A percentile compares a stretch with the other conserved stretches of the same genome.
Evolutionary conservation across 2,113 vertebrate species (phyloP).

Genomic region (chimpanzee (Pan troglodytes)): NHGRI_mPanTro3-v2.1_pri NC_086015.1:183698501-183699000

Average conservation of each 20-base stretch:
- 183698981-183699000: constrained; percentile 40
- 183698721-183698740: not conserved
- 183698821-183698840: not conserved
- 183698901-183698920: not conserved
- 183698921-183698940: not conserved
- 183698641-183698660: not conserved
- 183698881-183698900: not conserved
- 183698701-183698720: not conserved
- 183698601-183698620: too few species aligned
- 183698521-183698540: too few species aligned
- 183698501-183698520: too few species aligned
- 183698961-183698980: constrained; percentile 30
- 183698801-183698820: not conserved
- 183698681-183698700: not conserved
- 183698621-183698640: not conserved
- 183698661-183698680: not conserved
- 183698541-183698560: too few species aligned
- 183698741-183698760: not conserved
- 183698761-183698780: not conserved
- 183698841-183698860: constrained; percentile 8
- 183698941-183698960: not conserved
- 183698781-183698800: not conserved
- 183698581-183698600: too few species aligned
- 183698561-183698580: too few species aligned
- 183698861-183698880: not conserved